A percentile compares a stretch with the other conserved stretches of the same genome.
Conservation (phyloP, 2,888 invertebrate species). For the Microdon myrmicae region DNA sequence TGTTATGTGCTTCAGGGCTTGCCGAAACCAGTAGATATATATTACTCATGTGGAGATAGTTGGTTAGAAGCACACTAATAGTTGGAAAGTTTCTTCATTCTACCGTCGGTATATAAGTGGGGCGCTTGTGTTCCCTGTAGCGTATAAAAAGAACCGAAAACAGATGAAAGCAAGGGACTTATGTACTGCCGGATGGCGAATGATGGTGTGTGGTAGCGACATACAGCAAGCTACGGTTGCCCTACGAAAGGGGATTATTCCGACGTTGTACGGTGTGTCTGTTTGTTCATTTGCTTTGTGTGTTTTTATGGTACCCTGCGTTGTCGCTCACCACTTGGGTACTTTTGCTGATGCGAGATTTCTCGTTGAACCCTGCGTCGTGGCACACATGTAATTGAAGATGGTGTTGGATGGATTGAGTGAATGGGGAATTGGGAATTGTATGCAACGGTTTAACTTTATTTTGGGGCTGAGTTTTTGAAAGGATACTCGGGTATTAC, state of each 20-base stretch:
- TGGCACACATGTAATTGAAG: constrained; percentile 48
- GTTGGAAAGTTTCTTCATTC: constrained; percentile 13
- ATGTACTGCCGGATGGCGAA: constrained; percentile 34
- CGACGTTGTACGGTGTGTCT: constrained; percentile 31
- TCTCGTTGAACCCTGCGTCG: constrained; percentile 18
- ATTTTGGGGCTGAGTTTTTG: not conserved
- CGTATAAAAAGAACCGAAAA: constrained; percentile 9
- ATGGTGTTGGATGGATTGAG: constrained; percentile 27
- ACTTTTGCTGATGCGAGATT: constrained; percentile 48
- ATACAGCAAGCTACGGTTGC: constrained; percentile 25
- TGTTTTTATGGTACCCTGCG: constrained; percentile 17
- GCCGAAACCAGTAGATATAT: not conserved
- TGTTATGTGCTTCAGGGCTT: constrained; percentile 15
- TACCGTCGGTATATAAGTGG: constrained; percentile 24
- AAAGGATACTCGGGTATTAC: too few relatives aligned
- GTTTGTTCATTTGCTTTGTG: constrained; percentile 8
- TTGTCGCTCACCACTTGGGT: constrained; percentile 8
- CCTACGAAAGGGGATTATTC: constrained; percentile 33
- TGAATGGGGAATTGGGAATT: constrained; percentile 21
- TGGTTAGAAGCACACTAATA: not conserved
- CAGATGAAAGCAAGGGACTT: constrained; percentile 10
- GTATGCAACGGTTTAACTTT: constrained; percentile 33
- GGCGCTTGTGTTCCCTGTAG: constrained; percentile 23
- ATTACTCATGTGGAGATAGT: not conserved
- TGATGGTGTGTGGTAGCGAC: constrained; percentile 42